Conservation (phyloP, 2,113 vertebrate genomes). For the Mastomys coucha region DNA sequence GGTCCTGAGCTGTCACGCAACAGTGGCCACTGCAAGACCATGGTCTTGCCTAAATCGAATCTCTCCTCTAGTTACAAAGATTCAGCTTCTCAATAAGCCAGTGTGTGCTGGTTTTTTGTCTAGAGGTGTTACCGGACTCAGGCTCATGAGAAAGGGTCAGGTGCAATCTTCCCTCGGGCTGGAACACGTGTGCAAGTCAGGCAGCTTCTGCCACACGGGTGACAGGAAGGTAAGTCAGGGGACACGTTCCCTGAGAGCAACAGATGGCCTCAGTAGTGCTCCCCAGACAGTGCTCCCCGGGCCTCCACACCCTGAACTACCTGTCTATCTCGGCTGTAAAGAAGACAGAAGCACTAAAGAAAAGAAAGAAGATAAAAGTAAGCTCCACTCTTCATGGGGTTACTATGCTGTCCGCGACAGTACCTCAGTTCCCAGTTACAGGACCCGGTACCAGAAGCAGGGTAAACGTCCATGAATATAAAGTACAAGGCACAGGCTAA, state of each 20-base stretch:
- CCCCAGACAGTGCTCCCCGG: neutral
- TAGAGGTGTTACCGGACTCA: accelerated
- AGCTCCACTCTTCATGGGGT: neutral
- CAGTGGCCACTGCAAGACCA: too few species aligned
- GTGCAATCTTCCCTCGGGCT: neutral
- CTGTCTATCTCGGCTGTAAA: neutral
- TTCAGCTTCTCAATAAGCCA: too few species aligned
- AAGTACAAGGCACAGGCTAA: neutral
- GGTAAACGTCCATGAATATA: neutral
- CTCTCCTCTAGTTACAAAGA: neutral
- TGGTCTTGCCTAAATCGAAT: neutral
- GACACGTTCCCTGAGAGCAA: neutral
- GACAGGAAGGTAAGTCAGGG: neutral
- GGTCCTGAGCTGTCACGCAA: neutral
- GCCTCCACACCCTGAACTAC: neutral
- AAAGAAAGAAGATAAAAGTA: neutral
- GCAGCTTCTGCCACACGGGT: neutral
- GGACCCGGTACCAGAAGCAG: neutral
- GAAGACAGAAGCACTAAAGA: neutral
- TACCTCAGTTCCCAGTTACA: neutral
- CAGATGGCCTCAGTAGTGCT: neutral
- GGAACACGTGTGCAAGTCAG: neutral
- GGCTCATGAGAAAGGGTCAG: neutral
- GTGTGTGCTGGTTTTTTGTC: neutral
- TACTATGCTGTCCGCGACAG: neutral